phyloP scores from a whole-genome alignment of 2,113 vertebrate species.

The Bos javanicus region DNA sequence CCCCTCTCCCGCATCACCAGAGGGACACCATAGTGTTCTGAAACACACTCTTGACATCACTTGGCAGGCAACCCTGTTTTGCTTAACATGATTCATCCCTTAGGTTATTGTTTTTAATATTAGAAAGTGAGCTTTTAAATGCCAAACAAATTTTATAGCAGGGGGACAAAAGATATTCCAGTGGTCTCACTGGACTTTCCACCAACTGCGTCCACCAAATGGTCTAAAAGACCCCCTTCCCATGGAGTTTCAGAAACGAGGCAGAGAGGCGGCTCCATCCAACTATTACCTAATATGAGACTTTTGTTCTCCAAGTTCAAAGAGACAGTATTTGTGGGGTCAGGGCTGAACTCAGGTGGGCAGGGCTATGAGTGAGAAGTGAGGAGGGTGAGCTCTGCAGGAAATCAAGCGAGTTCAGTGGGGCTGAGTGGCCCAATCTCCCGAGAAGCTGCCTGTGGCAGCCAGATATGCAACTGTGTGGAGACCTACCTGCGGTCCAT shows the following conservation, averaged over 20 bases:
- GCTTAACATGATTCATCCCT: slow-evolving; percentile 78
- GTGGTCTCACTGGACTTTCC: slow-evolving; percentile 79
- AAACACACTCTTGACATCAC: slow-evolving; percentile 79
- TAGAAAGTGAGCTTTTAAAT: slow-evolving; percentile 84
- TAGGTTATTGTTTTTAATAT: slow-evolving; percentile 84
- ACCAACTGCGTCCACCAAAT: slow-evolving; percentile 84
- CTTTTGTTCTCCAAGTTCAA: slow-evolving; percentile 47
- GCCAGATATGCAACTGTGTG: neutral
- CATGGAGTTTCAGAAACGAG: slow-evolving; percentile 71
- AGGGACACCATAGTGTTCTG: slow-evolving; percentile 77
- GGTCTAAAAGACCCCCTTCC: slow-evolving; percentile 76
- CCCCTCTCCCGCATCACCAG: slow-evolving; percentile 66
- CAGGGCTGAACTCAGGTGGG: neutral
- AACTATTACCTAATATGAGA: slow-evolving; percentile 77
- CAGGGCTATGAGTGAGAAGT: neutral
- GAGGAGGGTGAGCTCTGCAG: neutral
- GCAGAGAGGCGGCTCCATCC: slow-evolving; percentile 56
- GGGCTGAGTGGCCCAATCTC: neutral
- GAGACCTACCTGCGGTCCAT: slow-evolving; percentile 91
- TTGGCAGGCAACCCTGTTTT: slow-evolving; percentile 78
- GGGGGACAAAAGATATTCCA: slow-evolving; percentile 80
- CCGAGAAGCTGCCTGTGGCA: neutral
- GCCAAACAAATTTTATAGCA: slow-evolving; percentile 84
- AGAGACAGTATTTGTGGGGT: neutral
- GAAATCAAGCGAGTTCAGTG: fast-evolving